Evolutionary conservation across 2,113 vertebrate genomes (phyloP).

Genomic region (Symphodus melops): DNA sequence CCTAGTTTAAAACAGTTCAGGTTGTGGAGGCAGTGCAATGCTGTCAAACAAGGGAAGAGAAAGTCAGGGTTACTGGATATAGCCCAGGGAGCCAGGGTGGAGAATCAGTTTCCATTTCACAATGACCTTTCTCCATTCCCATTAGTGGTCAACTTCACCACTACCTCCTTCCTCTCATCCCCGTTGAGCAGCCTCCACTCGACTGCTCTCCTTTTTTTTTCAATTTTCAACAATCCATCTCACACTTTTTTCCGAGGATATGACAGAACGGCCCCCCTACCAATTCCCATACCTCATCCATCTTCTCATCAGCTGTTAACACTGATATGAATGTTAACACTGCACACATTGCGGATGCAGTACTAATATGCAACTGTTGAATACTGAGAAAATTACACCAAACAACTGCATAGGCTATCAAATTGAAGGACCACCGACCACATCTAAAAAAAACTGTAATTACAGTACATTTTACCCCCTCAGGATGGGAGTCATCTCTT

Average conservation of each 20-base stretch:
- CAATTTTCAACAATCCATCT: slow-evolving; percentile 78
- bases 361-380: slow-evolving; percentile 64
- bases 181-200: slow-evolving; percentile 77
- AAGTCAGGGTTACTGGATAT: slow-evolving; percentile 89
- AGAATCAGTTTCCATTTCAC: slow-evolving; percentile 88
- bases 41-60: slow-evolving; percentile 82
- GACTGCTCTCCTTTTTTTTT: slow-evolving; percentile 76
- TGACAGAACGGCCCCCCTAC: slow-evolving; percentile 75
- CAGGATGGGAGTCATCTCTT: slow-evolving; percentile 79
- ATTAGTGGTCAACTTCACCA: slow-evolving; percentile 67
- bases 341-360: slow-evolving; percentile 58
- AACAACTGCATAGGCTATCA: slow-evolving; percentile 65
- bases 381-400: slow-evolving; percentile 65
- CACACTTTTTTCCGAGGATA: slow-evolving; percentile 82
- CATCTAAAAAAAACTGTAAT: slow-evolving; percentile 68
- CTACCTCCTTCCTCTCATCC: slow-evolving; percentile 77
- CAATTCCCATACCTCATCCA: slow-evolving; percentile 76
- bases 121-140: slow-evolving; percentile 84
- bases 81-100: slow-evolving; percentile 85
- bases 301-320: slow-evolving; percentile 80
- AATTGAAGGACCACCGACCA: slow-evolving; percentile 63
- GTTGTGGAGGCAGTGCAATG: slow-evolving; percentile 35
- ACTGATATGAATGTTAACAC: slow-evolving; percentile 68
- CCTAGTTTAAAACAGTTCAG: slow-evolving; percentile 82
- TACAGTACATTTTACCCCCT: slow-evolving; percentile 67